Base-by-base conservation (phyloP, 2,113 vertebrate species). In the Gymnorhina tibicen region DNA sequence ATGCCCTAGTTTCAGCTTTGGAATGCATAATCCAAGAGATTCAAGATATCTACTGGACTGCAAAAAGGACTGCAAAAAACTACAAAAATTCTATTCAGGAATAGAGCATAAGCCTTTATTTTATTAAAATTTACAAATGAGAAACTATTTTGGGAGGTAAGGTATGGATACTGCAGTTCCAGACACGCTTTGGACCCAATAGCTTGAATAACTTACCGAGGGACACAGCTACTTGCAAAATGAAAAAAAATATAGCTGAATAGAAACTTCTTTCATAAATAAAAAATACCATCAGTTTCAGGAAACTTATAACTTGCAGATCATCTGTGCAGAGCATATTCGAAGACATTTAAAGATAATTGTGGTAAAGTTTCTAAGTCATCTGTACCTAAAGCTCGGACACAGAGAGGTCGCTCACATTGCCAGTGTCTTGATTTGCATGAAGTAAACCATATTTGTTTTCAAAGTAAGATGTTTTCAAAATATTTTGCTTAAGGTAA, bases 401-500 rank as follows among this genome's bases (percentile, higher is more conserved):
- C 35, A 53, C 2, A 53, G 35, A 83, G n/a, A 74, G 15, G 68
- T 86, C 63, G 16, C 72, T 77, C 5, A 0, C 44, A 64, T 49
- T 91, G 68, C 60, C 67, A 37, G 8, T 49, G 24, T 49, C 90
- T 88, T 81, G 42, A 46, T 70, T 59, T 32, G 16, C 47, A 60
- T 41, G 44, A 89, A 63, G 20, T 58, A 88, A 88, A 74, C 55
- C 30, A 22, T 81, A 91, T 95, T 89, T 95, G 39, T 87, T 97
- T 93, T 78, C 86, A 55, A 50, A 72, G 28, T 47, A 58, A 86
- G 58, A 67, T 60, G 60, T 89, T 96, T 93, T 69, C 73, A 77
- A 95, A 97, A 93, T 93, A 93, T 96, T 96, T 93, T 87, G 47
- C 68, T 72, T 75, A 93, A 93, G 75, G 85, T 96, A 96, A 55